phyloP scores from a whole-genome alignment of 2,888 invertebrate species.

The Drosophila cracens region DNA sequence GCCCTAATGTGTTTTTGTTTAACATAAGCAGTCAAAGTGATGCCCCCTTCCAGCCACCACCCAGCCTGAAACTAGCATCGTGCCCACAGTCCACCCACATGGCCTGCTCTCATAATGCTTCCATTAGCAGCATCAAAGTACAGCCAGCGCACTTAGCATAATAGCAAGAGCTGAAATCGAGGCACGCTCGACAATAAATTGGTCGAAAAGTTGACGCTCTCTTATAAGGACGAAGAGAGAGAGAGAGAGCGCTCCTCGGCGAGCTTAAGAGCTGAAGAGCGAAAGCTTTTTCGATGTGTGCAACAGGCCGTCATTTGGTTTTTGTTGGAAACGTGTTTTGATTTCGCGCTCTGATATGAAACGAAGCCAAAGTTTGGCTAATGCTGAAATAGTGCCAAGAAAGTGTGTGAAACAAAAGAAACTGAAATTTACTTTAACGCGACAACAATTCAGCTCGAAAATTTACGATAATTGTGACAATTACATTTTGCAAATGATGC shows the following conservation, averaged over 20 bases:
- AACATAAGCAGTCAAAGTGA: conserved; percentile 59
- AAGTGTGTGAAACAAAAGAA: conserved; percentile 56
- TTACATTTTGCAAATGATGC: conserved; percentile 75
- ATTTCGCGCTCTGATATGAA: conserved; percentile 37
- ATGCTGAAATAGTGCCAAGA: conserved; percentile 57
- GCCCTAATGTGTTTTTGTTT: conserved; percentile 68
- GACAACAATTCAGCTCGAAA: conserved; percentile 67
- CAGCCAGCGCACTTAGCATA: conserved; percentile 69
- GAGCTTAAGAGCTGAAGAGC: conserved; percentile 36
- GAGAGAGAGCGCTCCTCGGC: not conserved
- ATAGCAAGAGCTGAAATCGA: conserved; percentile 44
- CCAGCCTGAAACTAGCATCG: conserved; percentile 6
- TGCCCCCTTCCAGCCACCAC: conserved; percentile 1
- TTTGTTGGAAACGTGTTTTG: conserved; percentile 72
- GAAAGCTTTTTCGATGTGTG: conserved; percentile 50
- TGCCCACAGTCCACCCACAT: not conserved
- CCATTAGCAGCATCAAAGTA: conserved; percentile 65
- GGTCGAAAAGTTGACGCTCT: conserved; percentile 64
- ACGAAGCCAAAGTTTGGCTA: conserved; percentile 34
- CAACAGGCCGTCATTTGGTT: conserved; percentile 66
- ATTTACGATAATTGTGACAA: conserved; percentile 80
- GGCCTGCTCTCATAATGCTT: not conserved
- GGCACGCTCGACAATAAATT: conserved; percentile 44
- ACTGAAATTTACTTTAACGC: conserved; percentile 72
- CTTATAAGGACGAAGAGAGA: conserved; percentile 12